A percentile compares a stretch with the other conserved stretches of the same genome.
Conservation (phyloP, 2,888 invertebrate species). For the Caenorhabditis doughertyi region DNA sequence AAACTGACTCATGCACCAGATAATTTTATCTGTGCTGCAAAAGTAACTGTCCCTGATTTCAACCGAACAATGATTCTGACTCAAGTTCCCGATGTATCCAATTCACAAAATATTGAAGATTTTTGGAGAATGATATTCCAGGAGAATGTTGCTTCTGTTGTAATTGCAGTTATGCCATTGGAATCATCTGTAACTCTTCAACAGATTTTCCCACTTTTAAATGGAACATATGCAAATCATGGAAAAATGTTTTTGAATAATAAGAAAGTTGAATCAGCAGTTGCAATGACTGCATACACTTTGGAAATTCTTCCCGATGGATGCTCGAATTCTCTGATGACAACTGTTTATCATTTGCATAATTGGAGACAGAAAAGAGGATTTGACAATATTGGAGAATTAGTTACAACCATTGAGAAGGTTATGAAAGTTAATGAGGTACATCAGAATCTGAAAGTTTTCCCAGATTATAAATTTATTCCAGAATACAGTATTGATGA, state of each 20-base stretch:
- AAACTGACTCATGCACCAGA: conserved; percentile 30
- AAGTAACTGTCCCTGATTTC: conserved; percentile 37
- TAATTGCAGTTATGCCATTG: conserved; percentile 22
- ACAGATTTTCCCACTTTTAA: conserved; percentile 42
- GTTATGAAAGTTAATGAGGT: conserved; percentile 34
- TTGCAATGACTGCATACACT: conserved; percentile 22
- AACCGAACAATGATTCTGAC: conserved; percentile 34
- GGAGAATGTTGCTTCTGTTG: conserved; percentile 16
- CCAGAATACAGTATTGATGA: conserved; percentile 35
- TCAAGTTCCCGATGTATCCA: conserved; percentile 48
- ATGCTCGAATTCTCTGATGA: conserved; percentile 51
- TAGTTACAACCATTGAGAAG: conserved; percentile 28
- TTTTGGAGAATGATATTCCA: conserved; percentile 62
- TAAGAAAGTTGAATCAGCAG: conserved; percentile 47
- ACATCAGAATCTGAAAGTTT: background rate
- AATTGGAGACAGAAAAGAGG: conserved; percentile 46
- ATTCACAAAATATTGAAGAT: conserved; percentile 26
- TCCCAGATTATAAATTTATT: background rate
- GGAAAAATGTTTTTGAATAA: conserved; percentile 68
- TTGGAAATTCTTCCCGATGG: conserved; percentile 64
- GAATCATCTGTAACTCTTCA: conserved; percentile 26
- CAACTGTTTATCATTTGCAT: conserved; percentile 31
- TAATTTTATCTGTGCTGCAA: conserved; percentile 33
- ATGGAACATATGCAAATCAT: conserved; percentile 43
- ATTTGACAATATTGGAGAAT: conserved; percentile 12